Percentiles rank a stretch among this genome's conserved stretches.
Evolutionary conservation across 2,113 vertebrate species (phyloP).

Genomic region (Microcebus lehilahytsara): DNA sequence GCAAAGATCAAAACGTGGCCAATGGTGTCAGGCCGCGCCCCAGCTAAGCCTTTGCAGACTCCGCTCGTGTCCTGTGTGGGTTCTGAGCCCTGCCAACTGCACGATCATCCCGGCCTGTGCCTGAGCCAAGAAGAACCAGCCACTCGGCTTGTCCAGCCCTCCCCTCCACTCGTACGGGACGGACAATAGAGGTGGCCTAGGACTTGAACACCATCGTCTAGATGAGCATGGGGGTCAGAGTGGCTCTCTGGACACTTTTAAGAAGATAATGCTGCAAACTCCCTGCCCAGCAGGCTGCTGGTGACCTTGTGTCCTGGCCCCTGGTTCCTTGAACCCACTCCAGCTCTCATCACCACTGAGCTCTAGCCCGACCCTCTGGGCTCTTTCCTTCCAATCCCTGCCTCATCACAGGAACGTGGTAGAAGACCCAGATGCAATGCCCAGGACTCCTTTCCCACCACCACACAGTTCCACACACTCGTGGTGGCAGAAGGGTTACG

Average conservation of each 20-base stretch:
- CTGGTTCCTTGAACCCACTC: neutral
- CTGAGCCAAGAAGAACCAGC: neutral
- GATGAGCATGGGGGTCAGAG: neutral
- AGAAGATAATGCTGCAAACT: neutral
- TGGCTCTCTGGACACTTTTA: neutral
- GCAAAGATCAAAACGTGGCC: slow-evolving; percentile 26
- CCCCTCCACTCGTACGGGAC: neutral
- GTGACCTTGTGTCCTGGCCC: neutral
- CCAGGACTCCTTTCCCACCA: neutral
- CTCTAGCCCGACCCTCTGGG: neutral
- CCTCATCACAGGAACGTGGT: neutral
- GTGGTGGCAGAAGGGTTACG: neutral
- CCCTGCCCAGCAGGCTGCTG: neutral
- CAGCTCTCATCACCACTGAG: neutral
- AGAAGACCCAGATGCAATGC: neutral
- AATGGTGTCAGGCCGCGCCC: neutral
- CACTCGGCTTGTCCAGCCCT: neutral
- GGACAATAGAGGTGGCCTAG: neutral
- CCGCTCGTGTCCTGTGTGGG: neutral
- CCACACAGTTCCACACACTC: neutral
- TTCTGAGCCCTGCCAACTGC: slow-evolving; percentile 18
- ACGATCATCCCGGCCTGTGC: neutral
- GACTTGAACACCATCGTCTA: neutral
- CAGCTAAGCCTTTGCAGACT: neutral
- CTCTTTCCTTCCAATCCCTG: neutral